Base-by-base conservation (phyloP, 2,113 vertebrate species). In the Ptyas mucosa region DNA sequence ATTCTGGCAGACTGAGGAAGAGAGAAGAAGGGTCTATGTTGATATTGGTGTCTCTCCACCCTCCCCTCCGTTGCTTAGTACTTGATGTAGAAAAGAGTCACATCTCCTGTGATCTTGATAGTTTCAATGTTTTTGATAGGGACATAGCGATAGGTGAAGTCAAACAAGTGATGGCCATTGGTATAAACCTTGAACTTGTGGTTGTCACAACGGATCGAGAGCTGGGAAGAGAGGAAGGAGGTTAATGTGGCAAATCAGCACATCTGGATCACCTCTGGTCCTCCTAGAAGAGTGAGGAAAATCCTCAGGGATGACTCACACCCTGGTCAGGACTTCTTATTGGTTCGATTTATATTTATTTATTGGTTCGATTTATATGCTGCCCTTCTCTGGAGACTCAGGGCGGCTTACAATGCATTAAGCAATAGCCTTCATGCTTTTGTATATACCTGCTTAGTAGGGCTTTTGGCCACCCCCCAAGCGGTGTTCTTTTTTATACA, bases 51-150 rank as follows among this genome's bases (percentile, higher is more conserved):
- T 86, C 9, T 3, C 0, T 54, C 11, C 57, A 8, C 0, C 2
- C 8, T 14, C 39, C 3, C 5, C 53, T 10, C 15, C 43, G 5
- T 24, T 24, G 23, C 29, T 97, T 93, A 97, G 91, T 96, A 91
- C 94, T 98, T 98, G 46, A 99, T 97, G 58, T 98, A 98, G 20
- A 98, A 98, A 93, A 99, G 97, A 93, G 96, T 96, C 43, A 98
- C 93, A 3, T 99, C 96, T 9, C 98, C 98, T 0, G 95, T 55
- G 1, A 99, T 95, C 89, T 98, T 97, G 95, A 99, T 75, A 18
- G 12, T 90, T 96, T 98, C 97, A 0, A 99, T 96, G 39, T 94
- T 96, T 11, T 94, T 96, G 96, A 98, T 98, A 88, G 94, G 96
- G 96, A 98, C 97, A 85, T 96, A 11, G 21, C 98, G 98, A 94